A percentile compares a stretch with the other conserved stretches of the same genome.
Evolutionary conservation across 2,888 invertebrate genomes (phyloP).

Genomic region (Drosophila subquinaria): DNA sequence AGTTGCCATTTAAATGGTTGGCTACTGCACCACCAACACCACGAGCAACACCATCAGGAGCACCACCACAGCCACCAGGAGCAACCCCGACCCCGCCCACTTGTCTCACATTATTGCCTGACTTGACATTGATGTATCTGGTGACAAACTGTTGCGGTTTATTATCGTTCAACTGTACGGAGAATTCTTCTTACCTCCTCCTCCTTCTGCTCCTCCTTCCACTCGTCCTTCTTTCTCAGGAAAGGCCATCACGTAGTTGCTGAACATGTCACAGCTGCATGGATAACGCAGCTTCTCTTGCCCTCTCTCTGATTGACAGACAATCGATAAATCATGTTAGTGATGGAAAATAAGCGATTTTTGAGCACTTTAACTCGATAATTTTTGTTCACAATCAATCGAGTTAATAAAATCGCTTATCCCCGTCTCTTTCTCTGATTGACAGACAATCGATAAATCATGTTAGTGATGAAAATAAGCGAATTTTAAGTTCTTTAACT

Average conservation of each 20-base stretch:
- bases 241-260: slow-evolving; percentile 61
- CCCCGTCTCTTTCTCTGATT: not conserved
- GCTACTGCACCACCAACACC: slow-evolving; percentile 2
- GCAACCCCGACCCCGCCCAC: slow-evolving; percentile 3
- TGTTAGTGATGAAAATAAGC: slow-evolving; percentile 43
- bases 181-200: not conserved
- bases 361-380: too few species aligned
- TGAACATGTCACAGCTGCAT: slow-evolving; percentile 68
- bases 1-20: slow-evolving; percentile 61
- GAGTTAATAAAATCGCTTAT: too few species aligned
- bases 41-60: not conserved
- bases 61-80: not conserved
- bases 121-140: slow-evolving; percentile 80
- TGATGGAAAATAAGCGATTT: too few species aligned
- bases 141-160: slow-evolving; percentile 82
- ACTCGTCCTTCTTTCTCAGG: not conserved
- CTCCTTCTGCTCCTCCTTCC: not conserved
- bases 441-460: slow-evolving; percentile 72
- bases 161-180: slow-evolving; percentile 57
- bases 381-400: too few species aligned
- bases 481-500: too few species aligned
- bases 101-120: slow-evolving; percentile 64
- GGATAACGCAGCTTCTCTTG: slow-evolving; percentile 33
- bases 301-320: slow-evolving; percentile 10
- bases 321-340: slow-evolving; percentile 77